These are phyloP conservation scores for Phaetusa simplex DNA, from an alignment of 2,113 vertebrate genomes.

Conservation along the genomic window DNA sequence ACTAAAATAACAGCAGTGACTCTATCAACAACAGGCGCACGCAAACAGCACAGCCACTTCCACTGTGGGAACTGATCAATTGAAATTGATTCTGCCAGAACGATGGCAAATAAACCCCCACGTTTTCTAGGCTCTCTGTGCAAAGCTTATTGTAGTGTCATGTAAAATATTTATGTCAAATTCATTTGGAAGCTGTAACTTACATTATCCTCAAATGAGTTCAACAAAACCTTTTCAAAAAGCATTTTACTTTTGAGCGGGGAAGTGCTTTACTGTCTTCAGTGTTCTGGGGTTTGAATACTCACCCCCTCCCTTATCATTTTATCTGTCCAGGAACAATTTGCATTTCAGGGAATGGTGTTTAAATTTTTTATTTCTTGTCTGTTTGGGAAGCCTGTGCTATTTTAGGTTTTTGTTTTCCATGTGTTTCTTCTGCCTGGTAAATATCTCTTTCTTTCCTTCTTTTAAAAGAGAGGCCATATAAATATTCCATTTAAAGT, in stretches of 20 bases:
- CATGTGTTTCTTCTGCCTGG: neutral
- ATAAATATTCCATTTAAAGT: neutral
- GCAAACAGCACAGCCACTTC: neutral
- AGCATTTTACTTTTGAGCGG: neutral
- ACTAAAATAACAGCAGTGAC: neutral
- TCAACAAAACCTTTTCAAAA: constrained; percentile 13
- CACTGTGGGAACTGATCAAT: neutral
- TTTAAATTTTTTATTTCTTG: constrained; percentile 3
- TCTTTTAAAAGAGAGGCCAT: neutral
- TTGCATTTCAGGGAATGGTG: neutral
- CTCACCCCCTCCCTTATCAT: neutral
- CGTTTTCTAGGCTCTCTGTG: neutral
- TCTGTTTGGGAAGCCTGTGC: neutral
- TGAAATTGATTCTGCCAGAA: neutral
- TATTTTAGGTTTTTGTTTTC: neutral
- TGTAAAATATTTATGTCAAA: constrained; percentile 54
- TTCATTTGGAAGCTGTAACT: constrained; percentile 7
- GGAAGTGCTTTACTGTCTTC: neutral
- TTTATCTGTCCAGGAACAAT: neutral
- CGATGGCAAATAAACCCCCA: neutral
- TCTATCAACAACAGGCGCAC: neutral
- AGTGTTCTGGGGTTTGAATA: neutral
- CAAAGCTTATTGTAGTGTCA: neutral
- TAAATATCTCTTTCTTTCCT: neutral
- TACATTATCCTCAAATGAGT: neutral